phyloP scores from a whole-genome alignment of 2,888 invertebrate genomes.

The Thereva nobilitata region DNA sequence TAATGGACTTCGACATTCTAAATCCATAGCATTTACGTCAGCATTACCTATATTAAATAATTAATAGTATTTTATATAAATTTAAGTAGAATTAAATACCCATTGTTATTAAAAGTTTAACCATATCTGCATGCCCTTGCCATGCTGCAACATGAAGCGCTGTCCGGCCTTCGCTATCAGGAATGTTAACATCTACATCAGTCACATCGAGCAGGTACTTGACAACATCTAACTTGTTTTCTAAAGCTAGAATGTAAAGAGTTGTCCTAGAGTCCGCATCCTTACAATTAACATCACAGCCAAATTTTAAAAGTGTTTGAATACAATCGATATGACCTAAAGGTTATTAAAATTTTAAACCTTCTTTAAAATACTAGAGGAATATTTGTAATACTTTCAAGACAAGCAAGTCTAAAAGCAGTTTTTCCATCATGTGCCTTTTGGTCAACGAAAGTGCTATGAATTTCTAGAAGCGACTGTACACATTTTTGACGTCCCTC shows the following conservation, averaged over 20 bases:
- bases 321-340: slow-evolving; percentile 78
- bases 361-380: background rate
- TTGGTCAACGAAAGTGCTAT: slow-evolving; percentile 80
- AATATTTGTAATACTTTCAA: slow-evolving; percentile 48
- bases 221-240: slow-evolving; percentile 83
- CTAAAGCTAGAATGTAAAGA: slow-evolving; percentile 86
- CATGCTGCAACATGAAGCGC: slow-evolving; percentile 88
- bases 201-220: slow-evolving; percentile 77
- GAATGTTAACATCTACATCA: slow-evolving; percentile 79
- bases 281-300: slow-evolving; percentile 83
- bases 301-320: slow-evolving; percentile 67
- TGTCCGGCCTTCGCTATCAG: slow-evolving; percentile 89
- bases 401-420: slow-evolving; percentile 67
- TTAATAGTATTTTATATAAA: background rate
- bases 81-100: slow-evolving; percentile 53
- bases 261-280: slow-evolving; percentile 93
- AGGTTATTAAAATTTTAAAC: slow-evolving; percentile 67
- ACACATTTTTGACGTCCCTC: slow-evolving; percentile 74
- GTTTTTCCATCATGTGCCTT: slow-evolving; percentile 90
- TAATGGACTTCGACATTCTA: slow-evolving; percentile 84
- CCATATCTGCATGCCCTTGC: slow-evolving; percentile 95
- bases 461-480: slow-evolving; percentile 69
- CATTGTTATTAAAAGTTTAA: slow-evolving; percentile 76
- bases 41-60: slow-evolving; percentile 68
- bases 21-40: slow-evolving; percentile 84